Base-by-base conservation (phyloP, 2,888 invertebrate species). In the Sarcophaga rosellei region DNA sequence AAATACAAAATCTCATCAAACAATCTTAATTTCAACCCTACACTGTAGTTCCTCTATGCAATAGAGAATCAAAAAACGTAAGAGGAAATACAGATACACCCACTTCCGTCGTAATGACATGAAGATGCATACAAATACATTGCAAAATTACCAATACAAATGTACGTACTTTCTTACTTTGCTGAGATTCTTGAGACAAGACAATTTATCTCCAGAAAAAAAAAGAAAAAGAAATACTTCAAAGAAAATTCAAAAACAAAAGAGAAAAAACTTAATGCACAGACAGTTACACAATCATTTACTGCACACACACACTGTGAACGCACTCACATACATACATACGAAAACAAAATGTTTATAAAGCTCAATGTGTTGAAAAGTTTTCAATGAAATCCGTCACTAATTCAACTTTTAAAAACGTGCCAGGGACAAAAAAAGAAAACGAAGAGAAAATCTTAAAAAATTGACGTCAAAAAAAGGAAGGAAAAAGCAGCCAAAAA, bases 351-450 rank as follows among this genome's bases (percentile, higher is more conserved):
- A 85, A 75, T 79, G 12, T 75, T 53, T 69, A 20, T 72, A 76
- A 82, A 86, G 80, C 86, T 83, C 80, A 80, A 77, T 76, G 86
- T 86, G 82, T 80, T 86, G 79, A 86, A 86, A 86, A 86, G 76
- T 86, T 83, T 73, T 35, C 68, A 68, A 21, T 79, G 69, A 88
- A 88, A 88, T 88, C 87, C 88, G 86, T 88, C 86, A 88, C 88
- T 87, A 88, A 87, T 88, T 88, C 88, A 88, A 88, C 87, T 87
- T 85, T 80, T 85, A 59, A 76, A 75, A 85, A 88, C 88, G 88
- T 88, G 88, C 84, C 68, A 66, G 61, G 72, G 70, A 80, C 80
- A 79, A 2, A 53, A 47, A 68, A 68, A 17, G 1, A 35, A 44
- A 47, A 61, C 63, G 25, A n/a, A 66, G 12, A 53, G 57, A 35